These are phyloP conservation scores for Halictus ligatus DNA, from an alignment of 2,888 invertebrate genomes.

Conservation along the genomic window DNA sequence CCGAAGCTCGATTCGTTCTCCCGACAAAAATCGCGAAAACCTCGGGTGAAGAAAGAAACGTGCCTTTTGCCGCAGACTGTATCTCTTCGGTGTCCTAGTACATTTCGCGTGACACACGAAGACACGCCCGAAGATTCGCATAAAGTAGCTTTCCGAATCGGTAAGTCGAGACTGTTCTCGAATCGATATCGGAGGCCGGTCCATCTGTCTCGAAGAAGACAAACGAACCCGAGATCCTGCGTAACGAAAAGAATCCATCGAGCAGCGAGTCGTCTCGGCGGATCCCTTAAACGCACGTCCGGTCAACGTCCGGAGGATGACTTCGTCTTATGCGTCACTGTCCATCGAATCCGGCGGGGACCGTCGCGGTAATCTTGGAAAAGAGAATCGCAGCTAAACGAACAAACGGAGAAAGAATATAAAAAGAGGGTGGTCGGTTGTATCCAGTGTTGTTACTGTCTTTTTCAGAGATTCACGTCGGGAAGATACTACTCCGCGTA, in stretches of 20 bases:
- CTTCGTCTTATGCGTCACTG: neutral
- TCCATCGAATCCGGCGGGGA: neutral
- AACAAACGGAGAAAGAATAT: neutral
- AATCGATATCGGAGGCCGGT: neutral
- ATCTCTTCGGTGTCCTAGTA: neutral
- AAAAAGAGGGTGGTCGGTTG: constrained; percentile 17
- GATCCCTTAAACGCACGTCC: neutral
- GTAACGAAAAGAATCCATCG: neutral
- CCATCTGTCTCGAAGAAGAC: neutral
- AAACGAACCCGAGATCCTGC: neutral
- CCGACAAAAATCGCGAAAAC: neutral
- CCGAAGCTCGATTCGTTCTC: neutral
- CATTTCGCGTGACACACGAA: neutral
- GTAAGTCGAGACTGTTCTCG: neutral
- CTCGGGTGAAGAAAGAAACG: neutral
- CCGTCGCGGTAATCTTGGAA: neutral
- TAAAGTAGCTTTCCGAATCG: neutral
- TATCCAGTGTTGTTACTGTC: constrained; percentile 72
- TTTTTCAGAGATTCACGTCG: constrained; percentile 91
- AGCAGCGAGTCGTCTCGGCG: neutral
- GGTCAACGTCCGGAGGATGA: neutral
- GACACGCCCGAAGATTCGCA: neutral
- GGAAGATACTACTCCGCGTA: constrained; percentile 93
- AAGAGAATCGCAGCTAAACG: neutral
- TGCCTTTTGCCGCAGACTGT: neutral